Evolutionary conservation across 2,888 invertebrate species (phyloP).

Genomic region (Homarus gammarus): DNA sequence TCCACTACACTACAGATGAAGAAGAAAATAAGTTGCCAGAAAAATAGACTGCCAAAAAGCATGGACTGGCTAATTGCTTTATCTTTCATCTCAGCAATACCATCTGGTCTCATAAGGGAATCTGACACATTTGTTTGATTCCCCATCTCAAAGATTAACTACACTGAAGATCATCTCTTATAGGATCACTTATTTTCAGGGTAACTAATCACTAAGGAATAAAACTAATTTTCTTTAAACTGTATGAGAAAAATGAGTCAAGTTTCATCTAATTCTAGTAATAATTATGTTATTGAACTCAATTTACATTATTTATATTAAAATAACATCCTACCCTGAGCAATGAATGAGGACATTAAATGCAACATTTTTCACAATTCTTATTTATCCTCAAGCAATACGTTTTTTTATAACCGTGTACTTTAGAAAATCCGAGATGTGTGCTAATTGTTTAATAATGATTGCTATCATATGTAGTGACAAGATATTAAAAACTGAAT

Average conservation of each 20-base stretch:
- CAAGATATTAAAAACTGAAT: too few species aligned
- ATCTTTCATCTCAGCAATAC: conserved; percentile 57
- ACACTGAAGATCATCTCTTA: conserved; percentile 22
- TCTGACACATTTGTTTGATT: conserved; percentile 1
- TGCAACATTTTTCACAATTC: background rate
- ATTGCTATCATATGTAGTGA: too few species aligned
- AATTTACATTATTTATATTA: conserved; percentile 12
- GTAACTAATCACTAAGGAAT: conserved; percentile 18
- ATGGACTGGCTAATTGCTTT: conserved; percentile 68
- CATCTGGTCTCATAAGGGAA: conserved; percentile 42
- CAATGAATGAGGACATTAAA: conserved; percentile 22
- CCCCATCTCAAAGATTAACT: conserved; percentile 14
- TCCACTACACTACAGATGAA: conserved; percentile 64
- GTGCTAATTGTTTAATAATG: too few species aligned
- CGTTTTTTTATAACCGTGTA: too few species aligned
- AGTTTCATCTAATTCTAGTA: background rate
- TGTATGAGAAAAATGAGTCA: conserved; percentile 14
- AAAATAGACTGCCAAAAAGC: conserved; percentile 73
- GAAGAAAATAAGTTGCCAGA: conserved; percentile 69
- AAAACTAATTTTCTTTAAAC: conserved; percentile 5
- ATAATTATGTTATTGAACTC: background rate
- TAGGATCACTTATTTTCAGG: conserved; percentile 11
- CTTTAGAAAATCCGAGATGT: too few species aligned
- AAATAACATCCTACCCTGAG: conserved; percentile 9
- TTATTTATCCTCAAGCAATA: background rate